Evolutionary conservation across 2,797 vertebrate genomes (phyloP).

Genomic region (Salarias fasciatus): DNA sequence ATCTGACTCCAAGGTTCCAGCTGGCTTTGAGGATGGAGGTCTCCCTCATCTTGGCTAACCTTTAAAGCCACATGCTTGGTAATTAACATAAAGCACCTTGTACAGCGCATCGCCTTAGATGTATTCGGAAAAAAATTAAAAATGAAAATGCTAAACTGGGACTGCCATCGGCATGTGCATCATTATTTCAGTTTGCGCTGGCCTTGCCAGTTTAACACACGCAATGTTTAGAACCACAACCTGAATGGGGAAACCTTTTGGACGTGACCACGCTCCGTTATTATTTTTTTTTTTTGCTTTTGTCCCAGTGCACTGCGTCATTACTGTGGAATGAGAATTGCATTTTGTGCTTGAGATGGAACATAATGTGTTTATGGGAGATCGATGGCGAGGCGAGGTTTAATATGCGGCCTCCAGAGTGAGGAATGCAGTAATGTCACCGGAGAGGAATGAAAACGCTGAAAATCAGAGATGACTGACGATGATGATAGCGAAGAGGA

Average conservation of each 20-base stretch:
- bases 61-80: constrained; percentile 65
- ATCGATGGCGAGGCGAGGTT: constrained; percentile 64
- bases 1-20: constrained; percentile 72
- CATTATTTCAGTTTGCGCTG: constrained; percentile 8
- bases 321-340: constrained; percentile 57
- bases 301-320: constrained; percentile 34
- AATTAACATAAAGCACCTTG: constrained; percentile 61
- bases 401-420: constrained; percentile 53
- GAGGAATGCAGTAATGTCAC: constrained; percentile 33
- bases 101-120: constrained; percentile 35
- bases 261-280: neutral
- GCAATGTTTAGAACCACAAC: constrained; percentile 17
- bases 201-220: constrained; percentile 20
- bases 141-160: constrained; percentile 10
- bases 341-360: constrained; percentile 62
- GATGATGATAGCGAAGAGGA: neutral
- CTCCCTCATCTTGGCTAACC: constrained; percentile 66
- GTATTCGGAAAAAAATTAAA: neutral
- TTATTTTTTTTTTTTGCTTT: constrained; percentile 29
- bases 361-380: constrained; percentile 72
- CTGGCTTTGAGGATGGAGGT: constrained; percentile 71
- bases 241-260: constrained; percentile 7
- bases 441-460: constrained; percentile 47
- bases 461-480: neutral
- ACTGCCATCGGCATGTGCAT: constrained; percentile 18